Base-by-base conservation (phyloP, 1,140 invertebrate genomes). In the Platyura marginata region DNA sequence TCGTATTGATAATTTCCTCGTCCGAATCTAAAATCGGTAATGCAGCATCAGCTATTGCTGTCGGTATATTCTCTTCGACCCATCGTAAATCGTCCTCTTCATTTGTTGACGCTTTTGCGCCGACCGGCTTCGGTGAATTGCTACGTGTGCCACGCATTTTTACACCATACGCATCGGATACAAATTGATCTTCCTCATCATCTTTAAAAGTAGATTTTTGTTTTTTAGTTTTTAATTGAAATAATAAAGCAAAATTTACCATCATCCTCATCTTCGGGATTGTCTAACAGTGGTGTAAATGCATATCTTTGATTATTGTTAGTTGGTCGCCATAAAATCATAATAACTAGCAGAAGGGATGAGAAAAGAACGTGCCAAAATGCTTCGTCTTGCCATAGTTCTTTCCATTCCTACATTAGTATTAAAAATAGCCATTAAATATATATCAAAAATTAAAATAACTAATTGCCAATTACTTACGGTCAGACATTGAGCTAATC, bases 241-340 rank as follows among this genome's bases (percentile, higher is more conserved):
- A 8, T 37, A 37, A 15, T 6, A 6, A 37, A 16, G 16, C 21
- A 18, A 20, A 40, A 49, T 59, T 55, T 57, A 16, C 70, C 74
- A 29, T 84, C 79, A 45, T 80, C 75, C 48, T 83, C 83, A 56
- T 89, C 85, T 40, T 82, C 81, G 10, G 79, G 72, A 56, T 84
- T 77, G 66, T 94, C 89, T 6, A 92, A 63, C 18, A 95, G 66
- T 34, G 89, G 87, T 8, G 87, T 89, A 65, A 94, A 94, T 3
- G 90, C 89, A 66, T 92, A 94, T 54, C 87, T 72, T 64, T 94
- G 90, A 65, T 94, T 94, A 59, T 94, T 95, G 55, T 86, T 87
- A 3, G 87, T 88, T 3, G 91, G 91, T 48, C 90, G 64, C 89
- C 89, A 95, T 23, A 95, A 68, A 46, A 95, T 74, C 83, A 94